A percentile compares a stretch with the other conserved stretches of the same genome.
phyloP scores from a whole-genome alignment of 2,888 invertebrate species.

The Mechanitis messenoides region DNA sequence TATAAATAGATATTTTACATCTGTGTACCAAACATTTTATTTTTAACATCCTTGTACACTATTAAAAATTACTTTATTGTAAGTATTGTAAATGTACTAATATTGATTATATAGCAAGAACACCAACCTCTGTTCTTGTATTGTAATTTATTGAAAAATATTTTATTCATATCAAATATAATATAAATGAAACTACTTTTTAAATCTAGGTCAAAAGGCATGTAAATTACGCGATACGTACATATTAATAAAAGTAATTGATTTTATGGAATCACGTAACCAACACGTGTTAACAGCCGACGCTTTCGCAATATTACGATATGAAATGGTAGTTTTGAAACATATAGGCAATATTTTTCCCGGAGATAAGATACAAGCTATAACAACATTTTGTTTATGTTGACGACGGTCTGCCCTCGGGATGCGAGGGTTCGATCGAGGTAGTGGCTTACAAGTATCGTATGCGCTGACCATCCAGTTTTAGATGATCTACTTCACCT shows the following conservation, averaged over 20 bases:
- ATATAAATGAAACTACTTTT: not conserved
- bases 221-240: not conserved
- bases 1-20: no score
- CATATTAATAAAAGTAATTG: slow-evolving; percentile 1
- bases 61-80: no score
- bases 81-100: no score
- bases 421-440: slow-evolving; percentile 44
- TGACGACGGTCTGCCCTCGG: slow-evolving; percentile 58
- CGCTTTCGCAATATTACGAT: slow-evolving; percentile 14
- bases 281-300: slow-evolving; percentile 16
- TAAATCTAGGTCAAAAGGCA: not conserved
- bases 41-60: no score
- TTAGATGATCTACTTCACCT: slow-evolving; percentile 33
- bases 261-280: not conserved
- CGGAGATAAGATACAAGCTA: slow-evolving; percentile 65
- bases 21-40: no score
- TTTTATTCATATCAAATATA: not conserved
- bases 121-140: no score
- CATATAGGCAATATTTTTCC: slow-evolving; percentile 55
- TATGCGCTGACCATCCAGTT: slow-evolving; percentile 37
- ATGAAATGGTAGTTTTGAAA: slow-evolving; percentile 34
- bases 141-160: no score
- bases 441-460: slow-evolving; percentile 51
- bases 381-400: slow-evolving; percentile 70
- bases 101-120: no score